Conservation (phyloP, 30 jellyfish, hydroid and myxozoan genomes). For the Rhopilema esculentum region DNA sequence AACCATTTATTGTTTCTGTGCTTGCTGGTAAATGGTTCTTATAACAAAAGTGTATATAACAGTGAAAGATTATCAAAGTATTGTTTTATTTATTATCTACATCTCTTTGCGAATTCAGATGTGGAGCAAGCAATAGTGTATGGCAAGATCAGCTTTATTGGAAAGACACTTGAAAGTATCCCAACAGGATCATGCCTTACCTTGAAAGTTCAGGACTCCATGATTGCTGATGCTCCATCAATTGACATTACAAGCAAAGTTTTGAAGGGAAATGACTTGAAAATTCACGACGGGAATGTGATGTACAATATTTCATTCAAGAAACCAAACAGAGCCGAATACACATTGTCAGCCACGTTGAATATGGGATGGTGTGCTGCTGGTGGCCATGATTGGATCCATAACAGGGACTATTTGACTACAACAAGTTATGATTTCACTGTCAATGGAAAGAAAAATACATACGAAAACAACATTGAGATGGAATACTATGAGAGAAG, state of each 20-base stretch:
- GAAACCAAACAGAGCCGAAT: conserved; percentile 22
- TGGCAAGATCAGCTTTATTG: conserved; percentile 38
- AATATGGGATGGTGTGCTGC: conserved; percentile 61
- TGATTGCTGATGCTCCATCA: conserved; percentile 60
- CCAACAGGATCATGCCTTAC: conserved; percentile 47
- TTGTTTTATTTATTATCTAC: too few species aligned
- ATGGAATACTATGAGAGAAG: conserved; percentile 49
- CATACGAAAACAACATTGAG: conserved; percentile 34
- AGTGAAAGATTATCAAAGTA: neutral
- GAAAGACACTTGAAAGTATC: conserved; percentile 1
- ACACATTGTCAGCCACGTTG: conserved; percentile 44
- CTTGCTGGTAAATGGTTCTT: neutral
- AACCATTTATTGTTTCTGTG: neutral
- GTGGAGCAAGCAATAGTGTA: conserved; percentile 29
- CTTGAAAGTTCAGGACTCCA: conserved; percentile 39
- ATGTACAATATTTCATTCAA: conserved; percentile 35
- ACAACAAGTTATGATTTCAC: conserved; percentile 24
- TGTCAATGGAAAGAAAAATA: neutral
- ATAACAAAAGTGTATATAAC: too few species aligned
- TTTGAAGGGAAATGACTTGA: conserved; percentile 26
- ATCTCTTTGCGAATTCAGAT: neutral
- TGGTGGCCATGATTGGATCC: conserved; percentile 51
- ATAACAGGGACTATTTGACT: conserved; percentile 53
- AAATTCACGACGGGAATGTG: neutral
- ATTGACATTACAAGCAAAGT: conserved; percentile 11